A percentile compares a stretch with the other conserved stretches of the same genome.
Conservation (phyloP, 2,797 vertebrate species). For the Argya squamiceps region DNA sequence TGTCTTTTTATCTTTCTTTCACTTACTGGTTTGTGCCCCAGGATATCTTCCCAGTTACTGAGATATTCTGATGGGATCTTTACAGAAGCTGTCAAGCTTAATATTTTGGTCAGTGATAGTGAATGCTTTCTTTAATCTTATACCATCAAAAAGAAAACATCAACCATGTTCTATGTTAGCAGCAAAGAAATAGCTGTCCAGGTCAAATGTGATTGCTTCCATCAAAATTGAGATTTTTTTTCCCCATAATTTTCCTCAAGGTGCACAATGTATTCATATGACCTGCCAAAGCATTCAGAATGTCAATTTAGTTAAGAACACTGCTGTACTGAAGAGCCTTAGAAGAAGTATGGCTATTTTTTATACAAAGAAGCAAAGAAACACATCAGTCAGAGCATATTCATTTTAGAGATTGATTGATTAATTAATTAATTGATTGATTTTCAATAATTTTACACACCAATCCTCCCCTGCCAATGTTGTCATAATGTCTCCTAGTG, state of each 20-base stretch:
- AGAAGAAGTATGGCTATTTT: not conserved
- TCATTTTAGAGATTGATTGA: not conserved
- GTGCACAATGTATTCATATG: not conserved
- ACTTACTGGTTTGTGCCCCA: not conserved
- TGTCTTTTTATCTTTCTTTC: not conserved
- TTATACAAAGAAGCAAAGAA: not conserved
- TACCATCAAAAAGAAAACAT: not conserved
- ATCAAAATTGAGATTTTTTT: not conserved
- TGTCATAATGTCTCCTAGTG: not conserved
- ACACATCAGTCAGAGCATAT: not conserved
- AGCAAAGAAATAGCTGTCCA: not conserved
- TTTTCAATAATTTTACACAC: not conserved
- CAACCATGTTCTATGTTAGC: not conserved
- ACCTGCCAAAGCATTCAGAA: not conserved
- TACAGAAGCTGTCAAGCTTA: not conserved
- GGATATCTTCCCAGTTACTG: not conserved
- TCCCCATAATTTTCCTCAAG: not conserved
- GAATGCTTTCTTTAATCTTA: not conserved
- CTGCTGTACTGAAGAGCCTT: not conserved
- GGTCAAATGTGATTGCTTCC: not conserved
- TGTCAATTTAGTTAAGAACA: not conserved
- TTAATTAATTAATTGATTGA: not conserved
- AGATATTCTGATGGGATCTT: not conserved
- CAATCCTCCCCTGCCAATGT: not conserved
- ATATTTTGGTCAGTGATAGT: not conserved